Percentiles rank a stretch among this genome's conserved stretches.
Evolutionary conservation across 2,888 invertebrate genomes (phyloP).

Genomic region (Drosophila buzzatii): DNA sequence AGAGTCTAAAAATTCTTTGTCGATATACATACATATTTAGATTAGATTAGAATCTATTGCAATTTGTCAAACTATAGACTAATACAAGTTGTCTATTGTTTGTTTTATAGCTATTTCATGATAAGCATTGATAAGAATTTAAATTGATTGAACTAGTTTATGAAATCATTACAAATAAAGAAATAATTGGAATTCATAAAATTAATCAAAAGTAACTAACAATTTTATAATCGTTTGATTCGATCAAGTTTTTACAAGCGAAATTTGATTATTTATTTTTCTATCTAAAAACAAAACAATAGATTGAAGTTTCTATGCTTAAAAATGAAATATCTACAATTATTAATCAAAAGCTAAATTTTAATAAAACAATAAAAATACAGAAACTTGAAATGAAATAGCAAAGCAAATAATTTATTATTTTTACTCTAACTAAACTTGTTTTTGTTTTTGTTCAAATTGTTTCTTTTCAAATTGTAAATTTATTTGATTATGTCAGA

Average conservation of each 20-base stretch:
- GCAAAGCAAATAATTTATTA: background rate
- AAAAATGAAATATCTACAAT: background rate
- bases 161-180: too few species aligned
- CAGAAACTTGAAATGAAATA: background rate
- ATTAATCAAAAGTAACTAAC: too few species aligned
- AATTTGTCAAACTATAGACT: background rate
- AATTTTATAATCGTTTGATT: too few species aligned
- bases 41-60: background rate
- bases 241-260: too few species aligned
- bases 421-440: background rate
- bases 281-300: too few species aligned
- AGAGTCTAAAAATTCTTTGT: background rate
- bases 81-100: background rate
- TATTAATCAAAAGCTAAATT: background rate
- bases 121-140: background rate
- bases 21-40: background rate
- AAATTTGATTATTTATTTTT: too few species aligned
- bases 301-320: background rate
- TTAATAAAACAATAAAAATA: background rate
- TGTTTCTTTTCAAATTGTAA: background rate
- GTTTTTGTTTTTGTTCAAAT: background rate
- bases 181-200: too few species aligned
- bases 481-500: constrained; percentile 12
- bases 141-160: background rate
- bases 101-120: background rate